Evolutionary conservation across 2,797 vertebrate species (phyloP).

Genomic region (Microchirus variegatus): DNA sequence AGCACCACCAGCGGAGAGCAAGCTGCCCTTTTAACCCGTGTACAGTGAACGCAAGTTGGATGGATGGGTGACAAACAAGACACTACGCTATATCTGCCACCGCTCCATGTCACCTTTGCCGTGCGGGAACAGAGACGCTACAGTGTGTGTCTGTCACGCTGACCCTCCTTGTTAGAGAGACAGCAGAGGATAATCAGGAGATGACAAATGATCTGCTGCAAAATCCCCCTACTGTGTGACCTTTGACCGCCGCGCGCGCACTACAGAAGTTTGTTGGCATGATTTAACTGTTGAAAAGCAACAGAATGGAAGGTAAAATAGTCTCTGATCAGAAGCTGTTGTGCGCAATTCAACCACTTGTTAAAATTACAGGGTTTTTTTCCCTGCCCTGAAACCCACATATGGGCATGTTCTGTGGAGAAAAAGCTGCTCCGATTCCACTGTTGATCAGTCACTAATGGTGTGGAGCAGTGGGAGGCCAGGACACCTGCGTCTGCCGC

Average conservation of each 20-base stretch:
- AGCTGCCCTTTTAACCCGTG: conserved; percentile 39
- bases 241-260: conserved; percentile 55
- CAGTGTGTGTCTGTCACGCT: conserved; percentile 38
- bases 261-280: conserved; percentile 19
- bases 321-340: neutral
- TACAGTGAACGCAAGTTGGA: conserved; percentile 30
- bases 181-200: conserved; percentile 65
- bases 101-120: conserved; percentile 47
- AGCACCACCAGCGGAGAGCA: conserved; percentile 7
- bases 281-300: conserved; percentile 3
- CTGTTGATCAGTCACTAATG: conserved; percentile 75
- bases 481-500: conserved; percentile 74
- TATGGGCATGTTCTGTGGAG: conserved; percentile 30
- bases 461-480: conserved; percentile 70
- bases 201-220: conserved; percentile 59
- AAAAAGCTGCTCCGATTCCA: conserved; percentile 35
- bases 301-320: conserved; percentile 10
- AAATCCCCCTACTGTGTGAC: conserved; percentile 53
- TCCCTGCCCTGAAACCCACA: neutral
- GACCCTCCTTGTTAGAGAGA: conserved; percentile 67
- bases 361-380: conserved; percentile 30
- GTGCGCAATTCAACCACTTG: conserved; percentile 28
- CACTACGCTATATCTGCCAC: conserved; percentile 20
- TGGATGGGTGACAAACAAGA: conserved; percentile 48
- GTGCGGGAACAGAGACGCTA: conserved; percentile 27